Evolutionary conservation across 1,140 invertebrate genomes (phyloP), one percentile per base, ranked within the genome.

Genomic region (Drosophila pruinosa): DNA sequence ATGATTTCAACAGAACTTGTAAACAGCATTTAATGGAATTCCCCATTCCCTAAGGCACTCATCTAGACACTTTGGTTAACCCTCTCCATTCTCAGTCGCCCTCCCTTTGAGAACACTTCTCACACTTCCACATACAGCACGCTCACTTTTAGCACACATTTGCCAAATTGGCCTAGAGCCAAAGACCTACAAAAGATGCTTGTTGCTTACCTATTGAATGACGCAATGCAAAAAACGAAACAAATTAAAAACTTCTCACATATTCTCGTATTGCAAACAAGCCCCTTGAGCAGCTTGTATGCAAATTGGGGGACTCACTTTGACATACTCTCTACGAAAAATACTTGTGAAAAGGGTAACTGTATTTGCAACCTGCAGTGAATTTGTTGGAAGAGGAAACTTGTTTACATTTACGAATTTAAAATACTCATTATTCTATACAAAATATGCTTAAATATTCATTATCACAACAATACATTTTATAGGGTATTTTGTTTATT

Each of bases 1-100:
- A 76, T 85, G 76, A 79, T 61, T 76, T 86, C 81, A 74, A 22
- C 39, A 19, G 38, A 76, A 63, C 34, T 52, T 65, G 50, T 62
- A 76, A 64, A 17, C 43, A 50, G 8, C 53, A 24, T 34, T 57
- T 24, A 57, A 36, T 41, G 65, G 47, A 73, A 86, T 52, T 80
- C 68, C 81, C 73, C 54, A 28, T 12, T 47, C 34, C 59, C 52
- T 14, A 22, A 45, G 68, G 54, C 21, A 31, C 17, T 34, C 10
- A 48, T n/a, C 19, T 39, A 34, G 34, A 24, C 50, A 50, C 54
- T 43, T 63, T 56, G 15, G 21, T 12, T 22, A 31, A 3, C 21
- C 21, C 10, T 2, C 17, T 0, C n/a, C 39, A 10, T 17, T 31
- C 24, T 2, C 7, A 0, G 4, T 36, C 8, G 39, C 7, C 21